A percentile compares a stretch with the other conserved stretches of the same genome.
Conservation (phyloP, 2,113 vertebrate genomes). For the Bufo bufo region DNA sequence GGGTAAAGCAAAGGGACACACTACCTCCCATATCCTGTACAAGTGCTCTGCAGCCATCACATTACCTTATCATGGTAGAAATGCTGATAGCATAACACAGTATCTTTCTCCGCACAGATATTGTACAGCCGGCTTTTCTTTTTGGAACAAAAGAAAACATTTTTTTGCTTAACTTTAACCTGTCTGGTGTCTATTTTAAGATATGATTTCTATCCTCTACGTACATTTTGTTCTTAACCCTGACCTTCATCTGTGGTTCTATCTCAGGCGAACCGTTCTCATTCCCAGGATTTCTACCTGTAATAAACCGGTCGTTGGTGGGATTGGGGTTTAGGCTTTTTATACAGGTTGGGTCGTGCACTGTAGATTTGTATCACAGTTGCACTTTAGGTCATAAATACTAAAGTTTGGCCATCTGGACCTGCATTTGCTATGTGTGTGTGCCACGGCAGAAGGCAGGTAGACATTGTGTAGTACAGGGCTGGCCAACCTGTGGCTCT, state of each 20-base stretch:
- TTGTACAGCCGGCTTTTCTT: background rate
- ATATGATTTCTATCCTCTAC: background rate
- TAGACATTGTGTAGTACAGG: background rate
- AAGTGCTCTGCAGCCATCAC: background rate
- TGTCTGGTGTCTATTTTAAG: background rate
- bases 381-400: background rate
- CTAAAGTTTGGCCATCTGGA: background rate
- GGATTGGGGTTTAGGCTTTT: background rate
- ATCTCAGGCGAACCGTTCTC: background rate
- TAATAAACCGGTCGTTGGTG: background rate
- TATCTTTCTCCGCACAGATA: background rate
- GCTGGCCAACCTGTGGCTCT: background rate
- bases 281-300: background rate
- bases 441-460: background rate
- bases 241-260: background rate
- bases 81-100: background rate
- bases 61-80: background rate
- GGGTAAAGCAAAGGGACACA: conserved; percentile 2
- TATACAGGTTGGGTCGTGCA: background rate
- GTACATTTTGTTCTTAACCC: background rate
- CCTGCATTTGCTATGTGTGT: background rate
- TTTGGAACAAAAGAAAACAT: background rate
- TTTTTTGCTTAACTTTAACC: background rate
- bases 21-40: background rate
- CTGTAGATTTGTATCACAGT: background rate